phyloP scores from a whole-genome alignment of 2,113 vertebrate genomes.

The Clupea harengus region DNA sequence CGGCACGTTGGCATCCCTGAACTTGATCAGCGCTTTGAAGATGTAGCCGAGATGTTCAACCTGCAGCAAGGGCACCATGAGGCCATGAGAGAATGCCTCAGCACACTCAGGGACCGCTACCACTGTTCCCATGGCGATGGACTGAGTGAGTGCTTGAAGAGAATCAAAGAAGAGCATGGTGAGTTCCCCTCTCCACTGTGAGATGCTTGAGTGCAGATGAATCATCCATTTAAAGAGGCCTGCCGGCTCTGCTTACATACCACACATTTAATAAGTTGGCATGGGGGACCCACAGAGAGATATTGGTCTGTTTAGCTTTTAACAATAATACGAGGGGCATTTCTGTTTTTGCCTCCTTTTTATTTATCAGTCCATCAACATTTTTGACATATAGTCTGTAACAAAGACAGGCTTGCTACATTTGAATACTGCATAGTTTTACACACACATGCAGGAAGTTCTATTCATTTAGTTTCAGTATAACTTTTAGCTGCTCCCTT shows the following conservation, averaged over 20 bases:
- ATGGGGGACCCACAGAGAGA: too few relatives aligned
- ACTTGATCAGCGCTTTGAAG: conserved; percentile 60
- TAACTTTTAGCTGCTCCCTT: too few relatives aligned
- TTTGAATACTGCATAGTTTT: too few relatives aligned
- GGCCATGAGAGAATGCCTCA: conserved; percentile 54
- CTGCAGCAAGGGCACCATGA: conserved; percentile 64
- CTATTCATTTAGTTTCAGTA: too few relatives aligned
- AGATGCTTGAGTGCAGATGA: neutral
- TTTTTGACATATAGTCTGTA: too few relatives aligned
- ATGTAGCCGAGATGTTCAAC: conserved; percentile 63
- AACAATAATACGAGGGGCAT: neutral
- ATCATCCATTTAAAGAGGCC: too few relatives aligned
- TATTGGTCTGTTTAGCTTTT: neutral
- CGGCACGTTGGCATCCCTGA: conserved; percentile 58
- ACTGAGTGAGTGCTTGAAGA: conserved; percentile 54
- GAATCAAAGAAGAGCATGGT: conserved; percentile 59
- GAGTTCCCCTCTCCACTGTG: conserved; percentile 33
- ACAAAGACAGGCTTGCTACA: too few relatives aligned
- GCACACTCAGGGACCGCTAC: conserved; percentile 50
- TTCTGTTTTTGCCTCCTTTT: too few relatives aligned
- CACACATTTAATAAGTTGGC: neutral
- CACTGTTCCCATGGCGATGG: conserved; percentile 36
- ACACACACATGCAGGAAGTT: too few relatives aligned
- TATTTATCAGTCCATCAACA: too few relatives aligned
- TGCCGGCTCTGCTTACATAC: too few relatives aligned